These are phyloP conservation scores for Silurus meridionalis DNA, from an alignment of 2,113 vertebrate species.

Conservation along the genomic window DNA sequence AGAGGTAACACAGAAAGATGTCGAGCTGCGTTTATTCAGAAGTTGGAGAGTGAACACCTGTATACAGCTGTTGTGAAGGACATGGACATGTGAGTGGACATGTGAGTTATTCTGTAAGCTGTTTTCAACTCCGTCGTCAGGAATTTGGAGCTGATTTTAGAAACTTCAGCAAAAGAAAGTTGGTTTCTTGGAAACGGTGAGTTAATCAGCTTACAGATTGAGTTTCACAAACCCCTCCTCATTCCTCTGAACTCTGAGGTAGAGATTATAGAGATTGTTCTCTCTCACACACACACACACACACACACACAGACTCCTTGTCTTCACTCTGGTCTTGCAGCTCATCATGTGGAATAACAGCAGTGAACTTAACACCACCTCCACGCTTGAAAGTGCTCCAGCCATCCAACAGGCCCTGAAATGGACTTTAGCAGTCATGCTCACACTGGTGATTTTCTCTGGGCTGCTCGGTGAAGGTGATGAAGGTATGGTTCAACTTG, in stretches of 20 bases:
- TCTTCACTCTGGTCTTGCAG: background rate
- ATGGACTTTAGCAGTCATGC: conserved; percentile 43
- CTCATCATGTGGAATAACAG: conserved; percentile 27
- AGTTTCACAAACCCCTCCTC: background rate
- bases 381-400: fast-evolving
- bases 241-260: background rate
- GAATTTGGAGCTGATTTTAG: background rate
- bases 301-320: background rate
- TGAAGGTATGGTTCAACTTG: conserved; percentile 64
- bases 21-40: too few relatives aligned
- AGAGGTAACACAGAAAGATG: too few relatives aligned
- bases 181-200: background rate
- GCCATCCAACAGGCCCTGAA: conserved; percentile 53
- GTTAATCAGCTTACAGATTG: background rate
- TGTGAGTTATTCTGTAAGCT: background rate
- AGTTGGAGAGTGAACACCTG: too few relatives aligned
- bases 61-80: too few relatives aligned
- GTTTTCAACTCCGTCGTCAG: background rate
- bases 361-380: background rate
- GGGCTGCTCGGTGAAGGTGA: conserved; percentile 67
- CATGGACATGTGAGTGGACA: too few relatives aligned
- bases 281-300: background rate
- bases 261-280: background rate
- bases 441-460: conserved; percentile 67
- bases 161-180: background rate